Evolutionary conservation across 2,113 vertebrate genomes (phyloP), one percentile per base, ranked within the genome.

Genomic region (Origma solitaria): DNA sequence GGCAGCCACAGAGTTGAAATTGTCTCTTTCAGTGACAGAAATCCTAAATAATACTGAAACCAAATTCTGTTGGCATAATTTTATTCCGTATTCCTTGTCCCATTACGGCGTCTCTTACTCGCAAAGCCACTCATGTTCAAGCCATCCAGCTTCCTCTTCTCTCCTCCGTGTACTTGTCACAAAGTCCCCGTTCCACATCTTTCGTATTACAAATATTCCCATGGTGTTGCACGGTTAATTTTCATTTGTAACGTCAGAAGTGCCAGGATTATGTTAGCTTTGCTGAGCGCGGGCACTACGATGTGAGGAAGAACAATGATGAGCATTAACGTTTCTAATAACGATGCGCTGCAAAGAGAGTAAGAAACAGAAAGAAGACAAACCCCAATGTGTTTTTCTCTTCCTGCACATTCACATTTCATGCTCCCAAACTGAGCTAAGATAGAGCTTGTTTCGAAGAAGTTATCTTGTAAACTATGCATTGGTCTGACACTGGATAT

Each of bases 1-100:
- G 94, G 90, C 82, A 94, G 89, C 68, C 60, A 42, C 84, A 88
- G 86, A 94, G 81, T 82, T 89, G 69, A 96, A 96, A 96, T 81
- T 77, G 61, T 90, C 83, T 92, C 62, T 90, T 92, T 70, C 62
- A 49, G 71, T 86, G 75, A 89, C 92, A 91, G 86, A 96, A 91
- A 64, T 90, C 66, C 78, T 95, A 93, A 96, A 93, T 76, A 95
- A 95, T 56, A 60, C 56, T 94, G 87, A 92, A 97, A 38, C 50
- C 54, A 82, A 90, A 87, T 86, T 86, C 71, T 40, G 2, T 38
- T 86, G 80, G 76, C 71, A 79, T 64, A 19, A 53, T 95, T 95
- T 96, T 84, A 73, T 90, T 94, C 96, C 69, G 54, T 56, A 71
- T 78, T 93, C 25, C 53, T 87, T 94, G 76, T 88, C 54, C 75